These are phyloP conservation scores for Diogma glabrata DNA, from an alignment of 2,888 invertebrate species.

Conservation along the genomic window DNA sequence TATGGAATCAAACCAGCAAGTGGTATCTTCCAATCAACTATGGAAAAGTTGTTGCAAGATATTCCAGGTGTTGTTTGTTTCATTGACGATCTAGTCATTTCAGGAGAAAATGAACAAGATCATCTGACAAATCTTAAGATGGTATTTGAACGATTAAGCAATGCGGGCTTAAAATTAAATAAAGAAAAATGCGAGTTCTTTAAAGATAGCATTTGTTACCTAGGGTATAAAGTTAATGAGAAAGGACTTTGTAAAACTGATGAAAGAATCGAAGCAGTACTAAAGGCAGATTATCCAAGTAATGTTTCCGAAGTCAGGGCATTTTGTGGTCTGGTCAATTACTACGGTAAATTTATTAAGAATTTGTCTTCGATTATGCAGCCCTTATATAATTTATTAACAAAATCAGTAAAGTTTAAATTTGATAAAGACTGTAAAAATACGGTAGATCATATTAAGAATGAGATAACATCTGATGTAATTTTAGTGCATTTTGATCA, in stretches of 20 bases:
- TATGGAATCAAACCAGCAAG: constrained; percentile 29
- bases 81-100: constrained; percentile 26
- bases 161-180: constrained; percentile 22
- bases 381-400: constrained; percentile 24
- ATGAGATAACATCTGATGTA: constrained; percentile 17
- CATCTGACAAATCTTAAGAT: constrained; percentile 21
- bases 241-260: too few species aligned
- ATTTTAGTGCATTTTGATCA: constrained; percentile 20
- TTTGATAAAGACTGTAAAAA: constrained; percentile 24
- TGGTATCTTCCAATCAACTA: too few species aligned
- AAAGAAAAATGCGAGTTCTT: constrained; percentile 25
- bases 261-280: too few species aligned
- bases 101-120: constrained; percentile 19
- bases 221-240: constrained; percentile 25
- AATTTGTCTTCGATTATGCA: too few species aligned
- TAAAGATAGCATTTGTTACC: constrained; percentile 19
- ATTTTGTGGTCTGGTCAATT: constrained; percentile 28
- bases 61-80: constrained; percentile 17
- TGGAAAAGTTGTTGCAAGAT: too few species aligned
- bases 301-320: constrained; percentile 21
- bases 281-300: constrained; percentile 20
- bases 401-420: constrained; percentile 15
- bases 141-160: constrained; percentile 19
- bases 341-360: constrained; percentile 28
- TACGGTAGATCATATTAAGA: constrained; percentile 25